Base-by-base conservation (phyloP, 2,113 vertebrate genomes). In the Gadus macrocephalus region DNA sequence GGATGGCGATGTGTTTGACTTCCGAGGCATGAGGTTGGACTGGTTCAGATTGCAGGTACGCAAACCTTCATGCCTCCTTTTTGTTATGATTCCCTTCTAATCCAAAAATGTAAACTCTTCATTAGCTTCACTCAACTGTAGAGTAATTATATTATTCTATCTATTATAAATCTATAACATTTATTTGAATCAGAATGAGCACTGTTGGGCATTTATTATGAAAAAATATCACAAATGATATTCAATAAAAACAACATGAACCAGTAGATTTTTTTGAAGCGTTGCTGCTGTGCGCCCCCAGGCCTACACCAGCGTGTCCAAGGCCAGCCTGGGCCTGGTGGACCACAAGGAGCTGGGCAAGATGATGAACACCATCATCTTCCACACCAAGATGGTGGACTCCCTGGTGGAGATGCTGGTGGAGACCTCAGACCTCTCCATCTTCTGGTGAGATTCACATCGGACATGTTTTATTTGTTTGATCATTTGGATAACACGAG, bases 291-390 rank as follows among this genome's bases (percentile, higher is more conserved):
- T 55, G 25, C 67, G 66, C 69, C 68, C 71, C 22, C 69, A 98
- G 97, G 96, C 96, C 25, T 99, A 99, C 85, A 98, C 97, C 60
- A 98, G 97, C 25, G 97, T 99, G 68, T 98, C 96, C 38, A 99
- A 99, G 90, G 96, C 97, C 77, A 97, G 95, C 0, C 93, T 99
- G 27, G 88, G 96, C 55, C 93, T 99, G 12, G 93, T 95, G 0
- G 97, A 98, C 87, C 97, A 99, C 76, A 94, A 95, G 82, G 97
- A 99, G 86, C 94, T 99, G n/a, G 97, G 97, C 67, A 99, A 98
- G 81, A 98, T 99, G 97, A 98, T 98, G 96, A 99, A 98, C 88
- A 99, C 97, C 61, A 99, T 99, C 65, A 98, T 98, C 87, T 98
- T 99, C 85, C 97, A 99, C 89, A 99, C 97, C 63, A 99, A 99